Evolutionary conservation across 2,797 vertebrate species (phyloP), one percentile per base, ranked within the genome.

Genomic region (Acipenser transmontanus): DNA sequence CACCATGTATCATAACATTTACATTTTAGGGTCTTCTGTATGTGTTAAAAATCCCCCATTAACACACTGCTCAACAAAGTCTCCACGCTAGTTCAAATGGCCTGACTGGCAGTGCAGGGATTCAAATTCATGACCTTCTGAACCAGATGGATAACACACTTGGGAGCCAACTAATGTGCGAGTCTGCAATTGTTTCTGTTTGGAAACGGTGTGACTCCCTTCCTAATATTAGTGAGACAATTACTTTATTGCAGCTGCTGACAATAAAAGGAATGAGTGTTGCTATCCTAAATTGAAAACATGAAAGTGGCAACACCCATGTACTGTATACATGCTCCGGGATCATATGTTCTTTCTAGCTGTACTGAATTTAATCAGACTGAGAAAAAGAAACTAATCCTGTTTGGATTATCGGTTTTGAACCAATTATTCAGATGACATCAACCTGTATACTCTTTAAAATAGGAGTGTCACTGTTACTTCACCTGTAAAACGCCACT

Each of bases 401-500:
- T 62, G 54, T 63, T 70, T 59, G n/a, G 63, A 56, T 66, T 67
- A 50, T 59, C 65, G 47, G 65, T 49, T 70, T 70, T 67, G 66
- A 66, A 70, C 51, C 65, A 66, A 51, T 66, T 63, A 59, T 62
- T 67, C 54, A 70, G 49, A 70, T 63, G 60, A 62, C 64, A 63
- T 66, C 69, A 66, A 11, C 48, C 64, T 50, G 50, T 47, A 50
- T 7, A 47, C 51, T 63, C 47, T 66, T 63, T 56, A 63, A 63
- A 59, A 62, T 11, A 52, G 48, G 17, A 59, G 57, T 60, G 62
- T 50, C 47, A 48, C 7, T 56, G 64, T 65, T 62, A 17, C 13
- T 20, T 63, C 47, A 59, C 17, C 66, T 59, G 4, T 11, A 57
- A 63, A 66, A 7, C 61, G 62, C 17, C 49, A 59, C 49, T 54